phyloP scores from a whole-genome alignment of 2,888 invertebrate species.

The Tipula vernalis region DNA sequence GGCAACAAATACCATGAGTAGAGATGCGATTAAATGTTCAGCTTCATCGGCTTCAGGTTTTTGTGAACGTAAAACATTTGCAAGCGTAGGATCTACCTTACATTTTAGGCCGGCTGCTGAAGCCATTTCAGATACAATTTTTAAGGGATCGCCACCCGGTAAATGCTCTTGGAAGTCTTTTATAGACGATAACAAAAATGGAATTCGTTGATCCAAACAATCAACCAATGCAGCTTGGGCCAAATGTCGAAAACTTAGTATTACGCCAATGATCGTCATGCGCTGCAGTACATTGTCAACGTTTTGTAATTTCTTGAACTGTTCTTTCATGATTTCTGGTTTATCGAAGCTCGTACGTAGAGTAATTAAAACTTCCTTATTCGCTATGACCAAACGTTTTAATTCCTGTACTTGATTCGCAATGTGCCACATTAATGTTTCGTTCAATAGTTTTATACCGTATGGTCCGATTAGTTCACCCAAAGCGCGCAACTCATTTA shows the following conservation, averaged over 20 bases:
- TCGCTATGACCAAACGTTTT: constrained; percentile 78
- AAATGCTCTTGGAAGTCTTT: constrained; percentile 88
- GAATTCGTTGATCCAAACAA: constrained; percentile 86
- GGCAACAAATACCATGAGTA: constrained; percentile 97
- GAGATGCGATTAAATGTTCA: constrained; percentile 84
- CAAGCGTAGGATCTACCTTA: constrained; percentile 90
- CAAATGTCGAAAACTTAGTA: constrained; percentile 87
- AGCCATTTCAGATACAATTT: constrained; percentile 94
- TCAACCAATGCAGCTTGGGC: constrained; percentile 90
- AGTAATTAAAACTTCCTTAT: constrained; percentile 83
- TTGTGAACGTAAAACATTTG: constrained; percentile 78
- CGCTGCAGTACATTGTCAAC: constrained; percentile 92
- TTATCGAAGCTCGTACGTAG: constrained; percentile 96
- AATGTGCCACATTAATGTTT: constrained; percentile 97
- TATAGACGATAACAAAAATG: constrained; percentile 90
- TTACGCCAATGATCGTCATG: constrained; percentile 97
- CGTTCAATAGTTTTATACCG: constrained; percentile 93
- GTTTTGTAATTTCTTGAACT: constrained; percentile 77
- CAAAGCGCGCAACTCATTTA: constrained; percentile 85
- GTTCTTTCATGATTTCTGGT: constrained; percentile 95
- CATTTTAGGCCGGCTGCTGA: constrained; percentile 89
- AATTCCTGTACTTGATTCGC: constrained; percentile 95
- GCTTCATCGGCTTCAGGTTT: constrained; percentile 82
- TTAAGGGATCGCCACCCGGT: constrained; percentile 76
- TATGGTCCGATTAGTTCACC: constrained; percentile 97